These are phyloP conservation scores for Gandaritis pyraliata DNA, from an alignment of 2,888 invertebrate genomes.

Conservation along the genomic window DNA sequence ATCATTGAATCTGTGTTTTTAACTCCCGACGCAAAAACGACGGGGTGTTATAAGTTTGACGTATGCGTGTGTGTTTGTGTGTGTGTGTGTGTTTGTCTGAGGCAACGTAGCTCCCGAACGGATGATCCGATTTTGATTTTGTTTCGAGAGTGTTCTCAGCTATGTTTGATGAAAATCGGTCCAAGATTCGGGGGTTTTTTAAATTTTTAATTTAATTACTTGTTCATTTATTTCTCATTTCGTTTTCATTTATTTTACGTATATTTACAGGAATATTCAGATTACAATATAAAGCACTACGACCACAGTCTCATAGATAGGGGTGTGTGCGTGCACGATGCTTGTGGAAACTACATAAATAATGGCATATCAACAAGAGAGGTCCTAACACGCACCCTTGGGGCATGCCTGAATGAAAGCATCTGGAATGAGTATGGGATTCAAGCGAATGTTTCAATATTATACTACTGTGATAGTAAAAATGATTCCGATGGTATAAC, in stretches of 20 bases:
- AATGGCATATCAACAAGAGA: slow-evolving; percentile 17
- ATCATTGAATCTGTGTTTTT: too few relatives aligned
- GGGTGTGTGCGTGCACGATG: slow-evolving; percentile 20
- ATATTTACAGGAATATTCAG: slow-evolving; percentile 27
- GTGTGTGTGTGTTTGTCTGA: too few relatives aligned
- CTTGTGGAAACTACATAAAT: slow-evolving; percentile 9
- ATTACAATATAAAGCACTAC: slow-evolving; percentile 16
- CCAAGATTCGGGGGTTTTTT: too few relatives aligned
- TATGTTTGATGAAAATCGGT: too few relatives aligned
- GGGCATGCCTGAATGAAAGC: slow-evolving; percentile 26
- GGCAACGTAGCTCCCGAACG: too few relatives aligned
- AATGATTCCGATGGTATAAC: slow-evolving; percentile 6
- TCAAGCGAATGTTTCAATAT: slow-evolving; percentile 9
- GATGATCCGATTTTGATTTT: too few relatives aligned
- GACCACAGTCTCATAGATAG: slow-evolving; percentile 25
- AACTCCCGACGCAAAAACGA: too few relatives aligned
- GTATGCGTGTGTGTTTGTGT: too few relatives aligned
- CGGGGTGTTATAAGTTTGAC: too few relatives aligned
- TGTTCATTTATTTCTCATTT: too few relatives aligned
- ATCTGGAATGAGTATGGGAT: slow-evolving; percentile 21
- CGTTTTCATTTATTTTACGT: neutral
- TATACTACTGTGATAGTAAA: slow-evolving; percentile 13
- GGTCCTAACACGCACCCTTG: slow-evolving; percentile 19
- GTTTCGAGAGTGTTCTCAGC: too few relatives aligned
- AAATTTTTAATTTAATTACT: too few relatives aligned